Conservation (phyloP, 1,140 invertebrate species). For the Whitmania pigra region DNA sequence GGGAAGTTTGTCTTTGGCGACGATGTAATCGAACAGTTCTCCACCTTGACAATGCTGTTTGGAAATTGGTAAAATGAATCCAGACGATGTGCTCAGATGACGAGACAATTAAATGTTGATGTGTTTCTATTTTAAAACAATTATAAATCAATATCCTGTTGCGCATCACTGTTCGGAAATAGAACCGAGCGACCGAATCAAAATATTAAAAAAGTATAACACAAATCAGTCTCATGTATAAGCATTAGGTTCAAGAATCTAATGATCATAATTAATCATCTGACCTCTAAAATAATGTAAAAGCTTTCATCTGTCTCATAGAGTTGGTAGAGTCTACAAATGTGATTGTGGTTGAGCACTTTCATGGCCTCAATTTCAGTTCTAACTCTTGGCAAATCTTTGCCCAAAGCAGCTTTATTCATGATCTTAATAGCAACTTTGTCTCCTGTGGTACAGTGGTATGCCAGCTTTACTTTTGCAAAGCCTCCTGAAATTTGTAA, state of each 20-base stretch:
- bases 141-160: too few relatives aligned
- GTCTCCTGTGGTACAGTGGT: slow-evolving; percentile 61
- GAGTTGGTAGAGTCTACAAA: slow-evolving; percentile 70
- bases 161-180: too few relatives aligned
- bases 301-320: slow-evolving; percentile 56
- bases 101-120: too few relatives aligned
- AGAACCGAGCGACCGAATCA: too few relatives aligned
- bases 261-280: slow-evolving; percentile 11
- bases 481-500: slow-evolving; percentile 51
- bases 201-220: too few relatives aligned
- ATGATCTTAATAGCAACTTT: slow-evolving; percentile 78
- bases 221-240: too few relatives aligned
- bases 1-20: slow-evolving; percentile 55
- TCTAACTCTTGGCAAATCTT: slow-evolving; percentile 63
- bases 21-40: slow-evolving; percentile 73
- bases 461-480: slow-evolving; percentile 66
- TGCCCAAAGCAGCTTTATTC: slow-evolving; percentile 59
- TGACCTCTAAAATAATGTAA: slow-evolving; percentile 54
- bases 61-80: too few relatives aligned
- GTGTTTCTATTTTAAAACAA: too few relatives aligned
- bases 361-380: slow-evolving; percentile 70
- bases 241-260: too few relatives aligned
- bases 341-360: slow-evolving; percentile 62
- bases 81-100: too few relatives aligned
- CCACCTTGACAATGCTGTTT: slow-evolving; percentile 62